Evolutionary conservation across 2,797 vertebrate genomes (phyloP).

Genomic region (Lepilemur ruficaudatus): DNA sequence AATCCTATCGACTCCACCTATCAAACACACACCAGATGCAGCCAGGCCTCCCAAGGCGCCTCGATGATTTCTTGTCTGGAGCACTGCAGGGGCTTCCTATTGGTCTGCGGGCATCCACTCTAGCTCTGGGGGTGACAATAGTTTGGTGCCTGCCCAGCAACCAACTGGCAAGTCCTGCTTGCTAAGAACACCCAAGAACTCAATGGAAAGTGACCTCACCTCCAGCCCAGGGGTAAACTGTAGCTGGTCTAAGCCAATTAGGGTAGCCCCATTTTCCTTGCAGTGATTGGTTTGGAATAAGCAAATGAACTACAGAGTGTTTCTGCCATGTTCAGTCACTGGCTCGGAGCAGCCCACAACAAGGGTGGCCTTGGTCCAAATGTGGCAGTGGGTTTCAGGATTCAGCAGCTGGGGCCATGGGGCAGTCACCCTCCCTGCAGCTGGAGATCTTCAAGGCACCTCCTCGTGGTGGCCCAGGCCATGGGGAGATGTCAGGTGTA

Average conservation of each 20-base stretch:
- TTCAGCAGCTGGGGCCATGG: not conserved
- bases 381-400: not conserved
- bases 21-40: not conserved
- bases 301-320: not conserved
- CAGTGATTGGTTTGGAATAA: not conserved
- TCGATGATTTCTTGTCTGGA: fast-evolving
- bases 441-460: too few relatives aligned
- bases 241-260: not conserved
- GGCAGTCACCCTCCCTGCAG: not conserved
- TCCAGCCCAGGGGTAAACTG: not conserved
- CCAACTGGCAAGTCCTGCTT: not conserved
- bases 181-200: not conserved
- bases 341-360: not conserved
- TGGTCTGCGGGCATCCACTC: not conserved
- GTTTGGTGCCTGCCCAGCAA: not conserved
- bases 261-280: not conserved
- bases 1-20: not conserved
- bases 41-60: not conserved
- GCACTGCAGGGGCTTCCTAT: not conserved
- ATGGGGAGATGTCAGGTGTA: fast-evolving
- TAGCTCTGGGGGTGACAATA: not conserved
- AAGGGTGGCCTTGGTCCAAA: fast-evolving
- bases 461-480: not conserved
- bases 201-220: not conserved
- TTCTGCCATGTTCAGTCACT: not conserved